Base-by-base conservation (phyloP, 1,140 invertebrate species). In the Phenacoccus solenopsis region DNA sequence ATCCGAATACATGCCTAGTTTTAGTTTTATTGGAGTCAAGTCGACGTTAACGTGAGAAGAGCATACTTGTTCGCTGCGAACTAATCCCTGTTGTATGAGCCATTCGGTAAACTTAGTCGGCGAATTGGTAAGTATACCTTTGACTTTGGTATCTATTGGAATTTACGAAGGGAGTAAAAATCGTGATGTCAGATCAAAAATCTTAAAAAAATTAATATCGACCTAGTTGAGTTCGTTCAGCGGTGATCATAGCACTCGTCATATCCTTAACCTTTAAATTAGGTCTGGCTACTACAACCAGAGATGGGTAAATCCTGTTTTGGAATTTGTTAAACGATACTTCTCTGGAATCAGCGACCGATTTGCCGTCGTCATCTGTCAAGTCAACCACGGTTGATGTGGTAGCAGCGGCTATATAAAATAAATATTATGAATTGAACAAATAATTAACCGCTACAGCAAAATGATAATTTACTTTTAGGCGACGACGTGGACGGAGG, bases 71-170 rank as follows among this genome's bases (percentile, higher is more conserved):
- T 91, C 88, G 0, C 88, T 86, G 16, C 86, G 82, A 0, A 93
- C 82, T 1, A 93, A 75, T 0, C 90, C 90, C 76, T 90, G 86
- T 76, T 93, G 90, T 57, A 94, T 90, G 22, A 94, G 81, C 90
- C 90, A 93, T 80, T 94, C 91, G 0, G 89, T 90, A 75, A 93
- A 92, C 76, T 90, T 90, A 32, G 88, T 86, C 0, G 89, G 85
- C 0, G 85, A 84, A 74, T 87, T 86, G 82, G 91, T 88, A 0
- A 94, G 80, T 16, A 92, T 86, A 24, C 84, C 82, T 77, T 93
- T 93, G 0, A 94, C 90, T 79, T 89, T 89, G 9, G 82, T 80
- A 78, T 90, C 81, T 79, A 49, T 71, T 2, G 16, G 2, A 49
- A 49, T 32, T 32, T 7, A 32, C 13, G 13, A 32, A 32, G 5